Percentiles rank a stretch among this genome's conserved stretches.
phyloP scores from a whole-genome alignment of 2,797 vertebrate species.

The Cyclopterus lumpus region DNA sequence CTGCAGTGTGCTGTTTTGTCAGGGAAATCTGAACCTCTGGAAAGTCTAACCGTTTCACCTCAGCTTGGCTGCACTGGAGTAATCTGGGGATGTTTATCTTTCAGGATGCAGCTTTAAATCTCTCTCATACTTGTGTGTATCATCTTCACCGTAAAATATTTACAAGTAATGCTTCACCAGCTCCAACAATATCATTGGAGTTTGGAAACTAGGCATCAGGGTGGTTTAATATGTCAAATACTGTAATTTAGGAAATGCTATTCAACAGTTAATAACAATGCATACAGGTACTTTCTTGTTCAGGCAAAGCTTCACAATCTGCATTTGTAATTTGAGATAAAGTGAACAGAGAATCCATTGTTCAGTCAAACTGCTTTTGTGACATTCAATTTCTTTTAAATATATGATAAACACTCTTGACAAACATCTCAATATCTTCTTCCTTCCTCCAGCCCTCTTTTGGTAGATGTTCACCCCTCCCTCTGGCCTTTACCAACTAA shows the following conservation, averaged over 20 bases:
- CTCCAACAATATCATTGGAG: neutral
- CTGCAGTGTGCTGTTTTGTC: constrained; percentile 64
- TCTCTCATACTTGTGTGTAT: neutral
- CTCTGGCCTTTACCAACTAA: constrained; percentile 12
- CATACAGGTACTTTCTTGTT: constrained; percentile 7
- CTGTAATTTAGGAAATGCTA: neutral
- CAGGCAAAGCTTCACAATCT: neutral
- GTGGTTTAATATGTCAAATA: neutral
- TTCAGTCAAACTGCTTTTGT: constrained; percentile 18
- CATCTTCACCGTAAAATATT: constrained; percentile 8
- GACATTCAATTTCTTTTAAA: constrained; percentile 9
- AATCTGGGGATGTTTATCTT: constrained; percentile 36
- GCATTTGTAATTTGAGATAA: neutral
- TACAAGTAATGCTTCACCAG: neutral
- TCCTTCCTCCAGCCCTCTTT: neutral
- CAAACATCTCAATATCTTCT: constrained; percentile 19
- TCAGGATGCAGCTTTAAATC: constrained; percentile 19
- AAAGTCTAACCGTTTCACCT: constrained; percentile 45
- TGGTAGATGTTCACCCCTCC: neutral
- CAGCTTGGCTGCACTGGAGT: constrained; percentile 28
- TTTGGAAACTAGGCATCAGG: neutral
- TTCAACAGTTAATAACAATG: neutral
- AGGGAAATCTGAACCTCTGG: constrained; percentile 72
- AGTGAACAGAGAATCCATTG: constrained; percentile 34
- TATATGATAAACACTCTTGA: constrained; percentile 25